These are phyloP conservation scores for Mugil cephalus DNA, from an alignment of 2,113 vertebrate species.

Conservation along the genomic window DNA sequence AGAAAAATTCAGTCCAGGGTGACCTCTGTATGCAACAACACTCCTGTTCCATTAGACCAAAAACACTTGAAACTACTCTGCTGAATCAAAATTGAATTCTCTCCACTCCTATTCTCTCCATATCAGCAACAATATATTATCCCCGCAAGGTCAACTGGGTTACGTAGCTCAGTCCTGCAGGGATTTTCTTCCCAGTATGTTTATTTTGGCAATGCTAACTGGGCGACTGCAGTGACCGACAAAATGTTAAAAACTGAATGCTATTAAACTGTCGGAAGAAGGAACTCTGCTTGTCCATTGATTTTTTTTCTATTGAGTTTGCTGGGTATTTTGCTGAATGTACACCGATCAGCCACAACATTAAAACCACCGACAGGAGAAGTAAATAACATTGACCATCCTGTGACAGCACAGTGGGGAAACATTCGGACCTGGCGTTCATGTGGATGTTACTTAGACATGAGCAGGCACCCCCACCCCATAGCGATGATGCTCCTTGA, in stretches of 20 bases:
- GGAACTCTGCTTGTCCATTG: constrained; percentile 57
- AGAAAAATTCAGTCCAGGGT: constrained; percentile 47
- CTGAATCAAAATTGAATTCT: constrained; percentile 79
- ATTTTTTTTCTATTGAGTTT: constrained; percentile 67
- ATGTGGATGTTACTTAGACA: too few species aligned
- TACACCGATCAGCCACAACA: constrained; percentile 44
- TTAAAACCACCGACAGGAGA: too few species aligned
- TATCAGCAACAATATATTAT: constrained; percentile 78
- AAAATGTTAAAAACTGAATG: constrained; percentile 69
- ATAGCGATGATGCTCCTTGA: too few species aligned
- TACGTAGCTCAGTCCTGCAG: constrained; percentile 54
- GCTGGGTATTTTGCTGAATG: constrained; percentile 64
- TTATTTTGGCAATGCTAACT: constrained; percentile 61
- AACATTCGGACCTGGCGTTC: too few species aligned
- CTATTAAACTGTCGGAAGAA: constrained; percentile 62
- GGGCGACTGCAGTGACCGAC: constrained; percentile 55
- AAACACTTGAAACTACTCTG: constrained; percentile 75
- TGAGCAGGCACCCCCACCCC: too few species aligned
- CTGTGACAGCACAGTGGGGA: too few species aligned
- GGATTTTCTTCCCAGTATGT: constrained; percentile 61
- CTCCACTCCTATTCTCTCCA: constrained; percentile 69
- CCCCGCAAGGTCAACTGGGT: constrained; percentile 74
- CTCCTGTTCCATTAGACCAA: constrained; percentile 73
- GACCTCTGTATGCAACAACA: constrained; percentile 72
- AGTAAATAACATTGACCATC: too few species aligned